Evolutionary conservation across 2,888 invertebrate genomes (phyloP), one percentile per base, ranked within the genome.

Genomic region (Portevinia maculata): DNA sequence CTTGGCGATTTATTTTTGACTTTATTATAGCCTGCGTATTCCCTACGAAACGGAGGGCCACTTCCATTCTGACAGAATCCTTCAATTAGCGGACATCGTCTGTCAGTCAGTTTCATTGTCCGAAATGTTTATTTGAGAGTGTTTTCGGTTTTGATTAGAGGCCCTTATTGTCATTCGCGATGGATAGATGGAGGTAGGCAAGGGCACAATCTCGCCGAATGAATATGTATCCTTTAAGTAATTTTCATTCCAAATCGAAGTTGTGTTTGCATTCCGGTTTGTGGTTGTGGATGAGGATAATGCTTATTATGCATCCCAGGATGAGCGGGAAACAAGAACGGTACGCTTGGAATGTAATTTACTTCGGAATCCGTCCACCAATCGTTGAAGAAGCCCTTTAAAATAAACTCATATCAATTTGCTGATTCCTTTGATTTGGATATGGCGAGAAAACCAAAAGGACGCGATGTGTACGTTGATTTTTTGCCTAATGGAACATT

Each of bases 51-150:
- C 37, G 52, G 28, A 8, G 60, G 65, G 67, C 71, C 78, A 67
- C 65, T 78, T 78, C 76, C 78, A 83, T 30, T 83, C 76, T 83
- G 83, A 83, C 83, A 83, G 83, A 83, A 83, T 83, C 83, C 83
- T 83, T 83, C 83, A 83, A 83, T 83, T 78, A 83, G 83, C 83
- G 78, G 71, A 83, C 83, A 73, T 83, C 83, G 76, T 67, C 76
- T 71, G 83, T 83, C 83, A 83, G 76, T 83, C 76, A 78, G 78
- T 62, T 71, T 48, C 83, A 73, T 83, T 83, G 78, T 83, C 62
- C 67, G 78, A 78, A 78, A 76, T 78, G 78, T 83, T 83, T 83
- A 83, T 83, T 83, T 62, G 73, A 83, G 65, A 78, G 71, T 83
- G 83, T 73, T 83, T 71, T 75, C 39, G 59, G 30, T 67, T 67